phyloP scores from a whole-genome alignment of 2,797 vertebrate genomes.

The Falco novaeseelandiae region DNA sequence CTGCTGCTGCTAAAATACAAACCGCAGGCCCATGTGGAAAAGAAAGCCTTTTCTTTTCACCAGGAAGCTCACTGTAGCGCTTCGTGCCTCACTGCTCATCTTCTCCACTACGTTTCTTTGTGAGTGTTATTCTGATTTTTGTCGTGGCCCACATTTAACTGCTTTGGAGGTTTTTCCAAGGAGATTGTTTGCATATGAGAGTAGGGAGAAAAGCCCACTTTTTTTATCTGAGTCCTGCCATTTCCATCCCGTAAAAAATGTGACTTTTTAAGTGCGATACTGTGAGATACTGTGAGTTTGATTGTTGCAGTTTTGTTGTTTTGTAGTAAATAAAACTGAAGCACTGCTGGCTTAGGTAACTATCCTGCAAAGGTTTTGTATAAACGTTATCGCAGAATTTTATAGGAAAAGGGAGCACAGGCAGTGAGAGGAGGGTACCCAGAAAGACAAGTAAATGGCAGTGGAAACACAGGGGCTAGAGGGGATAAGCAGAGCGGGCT shows the following conservation, averaged over 20 bases:
- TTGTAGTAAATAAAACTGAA: background rate
- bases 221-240: background rate
- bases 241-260: background rate
- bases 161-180: background rate
- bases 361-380: background rate
- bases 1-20: background rate
- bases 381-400: background rate
- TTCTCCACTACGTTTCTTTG: background rate
- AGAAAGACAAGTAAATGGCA: background rate
- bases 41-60: background rate
- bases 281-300: background rate
- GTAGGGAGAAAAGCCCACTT: background rate
- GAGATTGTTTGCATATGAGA: background rate
- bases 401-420: background rate
- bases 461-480: background rate
- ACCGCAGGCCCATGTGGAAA: background rate
- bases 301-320: background rate
- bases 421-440: background rate
- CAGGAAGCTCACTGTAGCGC: background rate
- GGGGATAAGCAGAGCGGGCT: background rate
- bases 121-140: background rate
- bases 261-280: accelerated
- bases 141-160: background rate
- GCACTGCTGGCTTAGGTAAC: background rate
- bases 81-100: background rate